Conservation (phyloP, 37 sponge, comb jelly and placozoan genomes). For the Crambe crambe region DNA sequence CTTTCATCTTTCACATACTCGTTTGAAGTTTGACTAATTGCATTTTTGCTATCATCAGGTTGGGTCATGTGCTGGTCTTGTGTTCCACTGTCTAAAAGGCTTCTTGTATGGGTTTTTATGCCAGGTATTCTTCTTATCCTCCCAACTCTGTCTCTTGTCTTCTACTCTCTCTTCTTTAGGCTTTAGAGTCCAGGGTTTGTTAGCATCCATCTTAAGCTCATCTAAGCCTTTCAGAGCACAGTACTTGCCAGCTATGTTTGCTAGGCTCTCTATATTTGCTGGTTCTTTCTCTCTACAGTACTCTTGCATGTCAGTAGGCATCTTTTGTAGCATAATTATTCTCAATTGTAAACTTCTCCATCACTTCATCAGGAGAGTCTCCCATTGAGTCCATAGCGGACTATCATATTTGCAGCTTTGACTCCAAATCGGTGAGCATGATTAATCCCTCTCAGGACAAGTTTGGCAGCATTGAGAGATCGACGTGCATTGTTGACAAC, state of each 20-base stretch:
- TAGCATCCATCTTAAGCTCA: not conserved
- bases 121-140: too few relatives aligned
- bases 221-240: not conserved
- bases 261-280: not conserved
- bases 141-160: not conserved
- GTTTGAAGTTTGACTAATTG: too few relatives aligned
- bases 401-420: too few relatives aligned
- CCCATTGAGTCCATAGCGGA: too few relatives aligned
- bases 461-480: too few relatives aligned
- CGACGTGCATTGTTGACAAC: too few relatives aligned
- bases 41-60: too few relatives aligned
- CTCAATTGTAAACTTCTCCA: not conserved
- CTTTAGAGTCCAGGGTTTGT: not conserved
- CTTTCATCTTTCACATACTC: too few relatives aligned
- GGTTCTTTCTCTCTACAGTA: not conserved
- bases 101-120: not conserved
- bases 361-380: too few relatives aligned
- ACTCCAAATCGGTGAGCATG: too few relatives aligned
- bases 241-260: not conserved
- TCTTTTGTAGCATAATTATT: not conserved
- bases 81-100: not conserved
- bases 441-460: too few relatives aligned
- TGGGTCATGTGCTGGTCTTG: too few relatives aligned
- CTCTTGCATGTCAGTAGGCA: not conserved
- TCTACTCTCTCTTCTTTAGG: not conserved